Evolutionary conservation across 2,797 vertebrate genomes (phyloP).

Genomic region (Lepus townsendii): DNA sequence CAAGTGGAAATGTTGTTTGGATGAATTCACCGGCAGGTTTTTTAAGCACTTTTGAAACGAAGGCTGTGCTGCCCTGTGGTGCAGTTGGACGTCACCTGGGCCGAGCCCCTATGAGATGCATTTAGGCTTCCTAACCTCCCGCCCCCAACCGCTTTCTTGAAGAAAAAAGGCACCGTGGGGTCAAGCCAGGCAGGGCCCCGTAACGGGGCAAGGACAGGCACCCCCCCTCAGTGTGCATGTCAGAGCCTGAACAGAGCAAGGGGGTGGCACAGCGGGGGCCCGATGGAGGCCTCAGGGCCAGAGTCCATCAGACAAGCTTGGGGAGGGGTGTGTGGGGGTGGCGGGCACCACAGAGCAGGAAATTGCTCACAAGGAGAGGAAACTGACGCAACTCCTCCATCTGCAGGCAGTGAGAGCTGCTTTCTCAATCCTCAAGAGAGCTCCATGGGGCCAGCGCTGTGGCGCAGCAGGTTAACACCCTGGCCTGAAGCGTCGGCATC

Average conservation of each 20-base stretch:
- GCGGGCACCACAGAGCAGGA: not conserved
- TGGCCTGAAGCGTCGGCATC: too few species aligned
- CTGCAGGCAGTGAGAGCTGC: not conserved
- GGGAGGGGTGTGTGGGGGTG: rapidly evolving
- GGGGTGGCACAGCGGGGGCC: not conserved
- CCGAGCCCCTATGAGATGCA: not conserved
- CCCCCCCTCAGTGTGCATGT: not conserved
- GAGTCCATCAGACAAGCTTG: not conserved
- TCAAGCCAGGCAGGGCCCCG: not conserved
- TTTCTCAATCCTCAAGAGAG: not conserved
- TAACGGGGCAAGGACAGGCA: too few species aligned
- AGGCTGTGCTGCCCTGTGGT: not conserved
- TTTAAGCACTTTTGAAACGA: not conserved
- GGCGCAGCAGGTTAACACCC: too few species aligned
- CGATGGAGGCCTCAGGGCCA: not conserved
- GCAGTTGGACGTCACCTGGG: not conserved
- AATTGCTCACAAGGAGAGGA: not conserved
- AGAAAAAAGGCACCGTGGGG: not conserved
- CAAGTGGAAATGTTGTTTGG: not conserved
- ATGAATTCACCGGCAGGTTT: not conserved
- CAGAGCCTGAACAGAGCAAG: not conserved
- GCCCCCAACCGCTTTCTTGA: not conserved
- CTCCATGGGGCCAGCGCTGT: too few species aligned
- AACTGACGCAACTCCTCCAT: not conserved
- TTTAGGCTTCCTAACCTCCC: not conserved